Conservation (phyloP, 2,113 vertebrate species). For the Atrichornis clamosus region DNA sequence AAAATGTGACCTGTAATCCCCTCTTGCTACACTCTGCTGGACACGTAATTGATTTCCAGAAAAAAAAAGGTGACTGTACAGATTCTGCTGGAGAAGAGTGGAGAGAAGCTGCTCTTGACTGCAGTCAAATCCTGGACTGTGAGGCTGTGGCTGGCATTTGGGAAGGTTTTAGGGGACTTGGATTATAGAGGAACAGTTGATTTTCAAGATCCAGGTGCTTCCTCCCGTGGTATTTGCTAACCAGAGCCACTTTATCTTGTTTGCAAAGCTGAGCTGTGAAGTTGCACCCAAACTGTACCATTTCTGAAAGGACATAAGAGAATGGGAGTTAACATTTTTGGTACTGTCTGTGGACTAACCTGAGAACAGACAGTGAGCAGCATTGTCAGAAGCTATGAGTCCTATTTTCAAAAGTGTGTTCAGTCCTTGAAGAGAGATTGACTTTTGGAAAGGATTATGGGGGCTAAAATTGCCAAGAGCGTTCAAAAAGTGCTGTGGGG, state of each 20-base stretch:
- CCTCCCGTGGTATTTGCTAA: not conserved
- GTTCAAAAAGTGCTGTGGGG: accelerated
- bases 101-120: not conserved
- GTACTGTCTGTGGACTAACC: not conserved
- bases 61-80: not conserved
- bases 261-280: not conserved
- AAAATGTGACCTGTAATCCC: slow-evolving; percentile 27
- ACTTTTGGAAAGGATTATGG: not conserved
- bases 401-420: not conserved
- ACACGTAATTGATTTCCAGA: slow-evolving; percentile 25
- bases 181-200: not conserved
- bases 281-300: not conserved
- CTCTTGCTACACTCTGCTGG: slow-evolving; percentile 23
- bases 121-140: not conserved
- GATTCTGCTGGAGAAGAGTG: not conserved
- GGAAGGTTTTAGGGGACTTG: not conserved
- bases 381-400: not conserved
- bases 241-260: not conserved
- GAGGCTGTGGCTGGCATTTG: not conserved
- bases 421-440: not conserved
- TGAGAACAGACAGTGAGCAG: not conserved
- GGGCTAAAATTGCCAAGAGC: accelerated
- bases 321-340: not conserved
- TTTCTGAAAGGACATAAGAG: not conserved
- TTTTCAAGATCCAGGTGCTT: not conserved